phyloP scores from a whole-genome alignment of 2,113 vertebrate genomes.

The Pogonocichla stellata region DNA sequence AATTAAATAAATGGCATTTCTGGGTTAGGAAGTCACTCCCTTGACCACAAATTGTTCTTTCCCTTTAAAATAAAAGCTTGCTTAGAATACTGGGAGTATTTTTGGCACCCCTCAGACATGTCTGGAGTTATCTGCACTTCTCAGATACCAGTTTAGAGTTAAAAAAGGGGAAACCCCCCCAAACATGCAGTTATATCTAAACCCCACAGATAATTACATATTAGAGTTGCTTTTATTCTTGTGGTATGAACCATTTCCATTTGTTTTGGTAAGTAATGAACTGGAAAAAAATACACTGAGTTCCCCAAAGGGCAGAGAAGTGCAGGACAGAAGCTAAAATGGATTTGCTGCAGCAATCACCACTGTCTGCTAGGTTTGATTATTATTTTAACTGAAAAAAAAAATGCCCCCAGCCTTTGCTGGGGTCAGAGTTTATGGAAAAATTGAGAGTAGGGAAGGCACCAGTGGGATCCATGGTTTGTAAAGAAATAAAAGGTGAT shows the following conservation, averaged over 20 bases:
- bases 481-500: neutral
- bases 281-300: neutral
- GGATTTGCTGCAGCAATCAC: neutral
- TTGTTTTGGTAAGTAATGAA: neutral
- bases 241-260: neutral
- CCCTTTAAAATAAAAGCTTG: neutral
- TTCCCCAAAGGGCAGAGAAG: neutral
- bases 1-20: neutral
- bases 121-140: neutral
- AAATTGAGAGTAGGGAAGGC: accelerated
- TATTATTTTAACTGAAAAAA: accelerated
- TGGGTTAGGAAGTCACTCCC: neutral
- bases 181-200: neutral
- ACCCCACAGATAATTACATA: neutral
- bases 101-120: neutral
- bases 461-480: neutral
- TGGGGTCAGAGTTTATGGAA: neutral
- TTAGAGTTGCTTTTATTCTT: neutral
- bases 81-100: neutral
- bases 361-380: neutral
- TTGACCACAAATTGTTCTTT: neutral
- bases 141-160: neutral
- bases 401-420: neutral
- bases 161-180: neutral
- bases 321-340: accelerated